A percentile compares a stretch with the other conserved stretches of the same genome.
These are phyloP conservation scores for Polydesmus complanatus DNA, from an alignment of 2,888 invertebrate species.

Conservation along the genomic window DNA sequence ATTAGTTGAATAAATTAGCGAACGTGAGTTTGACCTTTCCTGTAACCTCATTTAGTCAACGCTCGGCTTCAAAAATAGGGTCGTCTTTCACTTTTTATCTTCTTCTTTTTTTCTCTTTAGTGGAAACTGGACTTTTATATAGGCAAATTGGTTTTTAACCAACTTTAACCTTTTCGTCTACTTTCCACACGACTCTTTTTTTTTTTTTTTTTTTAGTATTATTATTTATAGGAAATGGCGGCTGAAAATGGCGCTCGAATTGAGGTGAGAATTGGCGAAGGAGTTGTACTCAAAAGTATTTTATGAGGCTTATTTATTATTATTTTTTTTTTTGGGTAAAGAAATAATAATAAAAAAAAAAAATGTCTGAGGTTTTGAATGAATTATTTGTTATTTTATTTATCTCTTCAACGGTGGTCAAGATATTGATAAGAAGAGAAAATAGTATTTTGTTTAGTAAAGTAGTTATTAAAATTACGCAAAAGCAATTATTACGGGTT, in stretches of 20 bases:
- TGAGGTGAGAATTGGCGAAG: too few species aligned
- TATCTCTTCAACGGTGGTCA: too few species aligned
- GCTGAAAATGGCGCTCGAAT: background rate
- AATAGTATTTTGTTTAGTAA: too few species aligned
- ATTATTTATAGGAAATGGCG: background rate
- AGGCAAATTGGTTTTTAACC: background rate
- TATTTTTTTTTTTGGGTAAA: background rate
- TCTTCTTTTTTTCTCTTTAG: background rate
- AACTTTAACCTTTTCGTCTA: background rate
- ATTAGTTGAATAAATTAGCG: background rate
- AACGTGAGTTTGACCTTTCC: background rate
- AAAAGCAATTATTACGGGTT: too few species aligned
- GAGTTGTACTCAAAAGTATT: too few species aligned
- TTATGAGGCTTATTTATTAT: background rate
- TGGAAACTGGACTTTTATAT: background rate
- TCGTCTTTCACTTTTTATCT: background rate
- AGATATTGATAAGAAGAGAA: too few species aligned
- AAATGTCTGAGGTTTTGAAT: background rate
- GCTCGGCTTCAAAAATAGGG: background rate
- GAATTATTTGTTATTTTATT: too few species aligned
- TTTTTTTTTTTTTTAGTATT: too few species aligned
- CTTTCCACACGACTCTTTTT: background rate
- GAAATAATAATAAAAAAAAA: background rate
- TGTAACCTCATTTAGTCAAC: too few species aligned
- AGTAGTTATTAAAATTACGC: too few species aligned